Evolutionary conservation across 2,888 invertebrate species (phyloP).

Genomic region (Standfussiana lucernea): DNA sequence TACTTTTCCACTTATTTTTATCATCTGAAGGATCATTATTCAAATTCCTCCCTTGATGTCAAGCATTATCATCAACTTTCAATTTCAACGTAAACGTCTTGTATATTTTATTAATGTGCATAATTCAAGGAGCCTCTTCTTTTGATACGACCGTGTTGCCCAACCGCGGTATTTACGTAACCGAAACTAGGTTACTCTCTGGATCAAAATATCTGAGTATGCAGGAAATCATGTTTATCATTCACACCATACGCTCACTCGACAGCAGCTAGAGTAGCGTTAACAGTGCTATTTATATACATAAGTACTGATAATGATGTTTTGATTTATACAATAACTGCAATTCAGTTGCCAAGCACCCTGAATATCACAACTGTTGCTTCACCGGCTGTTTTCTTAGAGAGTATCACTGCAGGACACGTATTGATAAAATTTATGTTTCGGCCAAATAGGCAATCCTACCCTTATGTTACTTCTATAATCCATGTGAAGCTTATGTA

Average conservation of each 20-base stretch:
- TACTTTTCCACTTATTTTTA: neutral
- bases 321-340: neutral
- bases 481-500: neutral
- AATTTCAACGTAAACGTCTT: neutral
- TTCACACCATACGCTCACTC: slow-evolving; percentile 22
- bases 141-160: slow-evolving; percentile 57
- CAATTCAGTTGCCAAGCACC: neutral
- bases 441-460: neutral
- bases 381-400: too few relatives aligned
- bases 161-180: slow-evolving; percentile 75
- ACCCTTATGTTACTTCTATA: neutral
- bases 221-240: slow-evolving; percentile 43
- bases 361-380: too few relatives aligned
- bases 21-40: neutral
- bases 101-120: slow-evolving; percentile 1
- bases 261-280: neutral
- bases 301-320: neutral
- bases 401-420: too few relatives aligned
- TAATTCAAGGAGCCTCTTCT: slow-evolving; percentile 40
- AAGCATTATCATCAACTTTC: neutral
- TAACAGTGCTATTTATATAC: slow-evolving; percentile 11
- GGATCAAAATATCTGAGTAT: slow-evolving; percentile 62
- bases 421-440: neutral
- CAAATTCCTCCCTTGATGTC: neutral
- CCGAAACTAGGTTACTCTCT: slow-evolving; percentile 74